Evolutionary conservation across 2,888 invertebrate genomes (phyloP).

Genomic region (Morpho helenor): DNA sequence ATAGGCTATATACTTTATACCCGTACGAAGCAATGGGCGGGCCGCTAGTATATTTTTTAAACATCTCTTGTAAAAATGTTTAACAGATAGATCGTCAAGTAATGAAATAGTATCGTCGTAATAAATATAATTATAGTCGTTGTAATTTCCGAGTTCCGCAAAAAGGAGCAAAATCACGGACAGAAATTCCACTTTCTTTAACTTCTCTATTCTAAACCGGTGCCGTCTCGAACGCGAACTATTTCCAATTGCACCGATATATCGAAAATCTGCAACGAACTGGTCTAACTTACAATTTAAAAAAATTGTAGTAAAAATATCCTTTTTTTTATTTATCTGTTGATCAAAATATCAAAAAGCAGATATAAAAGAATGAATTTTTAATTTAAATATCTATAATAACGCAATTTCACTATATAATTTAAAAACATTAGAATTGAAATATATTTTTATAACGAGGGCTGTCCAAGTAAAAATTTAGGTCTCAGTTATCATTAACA

Average conservation of each 20-base stretch:
- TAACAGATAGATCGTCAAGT: slow-evolving; percentile 15
- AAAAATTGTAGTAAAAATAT: background rate
- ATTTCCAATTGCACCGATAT: slow-evolving; percentile 40
- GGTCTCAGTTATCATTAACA: no score
- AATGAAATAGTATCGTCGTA: slow-evolving; percentile 21
- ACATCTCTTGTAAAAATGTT: background rate
- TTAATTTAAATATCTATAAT: no score
- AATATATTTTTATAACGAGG: no score
- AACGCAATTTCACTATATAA: no score
- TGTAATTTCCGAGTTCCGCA: slow-evolving; percentile 19
- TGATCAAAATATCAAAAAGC: no score
- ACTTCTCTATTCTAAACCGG: slow-evolving; percentile 51
- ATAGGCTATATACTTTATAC: no score
- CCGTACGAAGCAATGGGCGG: no score
- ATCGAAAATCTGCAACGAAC: slow-evolving; percentile 20
- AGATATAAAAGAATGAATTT: no score
- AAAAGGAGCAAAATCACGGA: slow-evolving; percentile 27
- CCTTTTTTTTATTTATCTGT: background rate
- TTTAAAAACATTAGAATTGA: no score
- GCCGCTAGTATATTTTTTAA: no score
- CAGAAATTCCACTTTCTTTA: slow-evolving; percentile 36
- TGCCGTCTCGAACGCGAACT: slow-evolving; percentile 40
- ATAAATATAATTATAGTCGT: slow-evolving; percentile 24
- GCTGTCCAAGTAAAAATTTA: no score
- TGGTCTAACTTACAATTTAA: background rate